Conservation (phyloP, 2,888 invertebrate species). For the Sthenelais limicola region DNA sequence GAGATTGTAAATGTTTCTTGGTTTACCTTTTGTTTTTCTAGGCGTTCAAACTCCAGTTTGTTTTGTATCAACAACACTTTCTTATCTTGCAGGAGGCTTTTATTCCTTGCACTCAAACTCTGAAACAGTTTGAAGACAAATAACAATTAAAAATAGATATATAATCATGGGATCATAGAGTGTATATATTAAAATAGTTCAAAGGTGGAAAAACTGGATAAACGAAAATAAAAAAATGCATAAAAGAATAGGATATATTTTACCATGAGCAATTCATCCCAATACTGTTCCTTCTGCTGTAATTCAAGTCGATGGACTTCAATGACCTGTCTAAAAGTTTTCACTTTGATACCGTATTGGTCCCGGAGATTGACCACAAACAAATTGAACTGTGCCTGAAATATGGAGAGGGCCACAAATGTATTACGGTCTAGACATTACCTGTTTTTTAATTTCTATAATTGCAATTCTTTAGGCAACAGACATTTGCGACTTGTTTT, state of each 20-base stretch:
- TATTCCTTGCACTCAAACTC: slow-evolving; percentile 66
- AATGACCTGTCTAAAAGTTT: slow-evolving; percentile 64
- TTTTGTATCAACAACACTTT: slow-evolving; percentile 64
- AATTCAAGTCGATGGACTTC: slow-evolving; percentile 62
- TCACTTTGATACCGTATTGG: slow-evolving; percentile 62
- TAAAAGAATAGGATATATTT: too few species aligned
- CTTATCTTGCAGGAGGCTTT: slow-evolving; percentile 64
- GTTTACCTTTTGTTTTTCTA: slow-evolving; percentile 64
- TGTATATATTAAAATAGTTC: not conserved
- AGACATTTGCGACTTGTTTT: too few species aligned
- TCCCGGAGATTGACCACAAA: slow-evolving; percentile 64
- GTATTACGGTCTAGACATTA: too few species aligned
- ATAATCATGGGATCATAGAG: not conserved
- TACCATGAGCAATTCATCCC: slow-evolving; percentile 65
- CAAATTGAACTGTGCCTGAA: slow-evolving; percentile 66
- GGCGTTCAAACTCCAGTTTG: slow-evolving; percentile 63
- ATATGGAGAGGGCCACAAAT: not conserved
- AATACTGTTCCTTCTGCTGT: slow-evolving; percentile 64
- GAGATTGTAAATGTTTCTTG: too few species aligned
- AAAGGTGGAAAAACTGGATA: not conserved
- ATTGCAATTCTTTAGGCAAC: too few species aligned
- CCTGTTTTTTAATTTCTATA: too few species aligned
- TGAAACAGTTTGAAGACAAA: slow-evolving; percentile 45
- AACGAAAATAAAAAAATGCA: too few species aligned
- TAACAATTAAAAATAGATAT: not conserved